Base-by-base conservation (phyloP, 2,113 vertebrate species). In the Tor tambroides region DNA sequence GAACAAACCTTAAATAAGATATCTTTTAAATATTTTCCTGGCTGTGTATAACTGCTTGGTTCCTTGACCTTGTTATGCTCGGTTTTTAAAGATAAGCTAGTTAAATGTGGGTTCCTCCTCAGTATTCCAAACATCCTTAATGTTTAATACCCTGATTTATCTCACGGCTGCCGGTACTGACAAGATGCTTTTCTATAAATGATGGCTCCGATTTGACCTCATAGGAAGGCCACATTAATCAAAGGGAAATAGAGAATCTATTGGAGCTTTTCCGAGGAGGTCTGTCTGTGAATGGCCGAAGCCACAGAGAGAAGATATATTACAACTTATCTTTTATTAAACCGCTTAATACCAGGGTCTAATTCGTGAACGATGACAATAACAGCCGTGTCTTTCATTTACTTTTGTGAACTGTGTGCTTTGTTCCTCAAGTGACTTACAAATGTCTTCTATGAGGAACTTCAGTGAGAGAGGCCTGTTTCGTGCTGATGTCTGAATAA, bases 201-300 rank as follows among this genome's bases (percentile, higher is more conserved):
- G 41, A 85, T 88, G 65, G 83, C 38, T 87, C 19, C 49, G 30
- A 67, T 87, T 88, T 89, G 89, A 90, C 88, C 88, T 86, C 81
- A 87, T 59, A 85, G 69, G 69, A 71, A 63, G 85, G 59, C 89
- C 71, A 30, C 77, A 91, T 89, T 91, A 87, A 90, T 91, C 89
- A 91, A 35, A 61, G 81, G 59, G 77, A 80, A 85, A 49, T 67
- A 59, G 75, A 63, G 82, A 85, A 88, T 86, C 85, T 67, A 41
- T 71, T 69, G 51, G 72, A 51, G 80, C 3, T 59, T 41, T 80
- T 78, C 85, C 8, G 51, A 56, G 69, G 69, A 71, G 35, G 63
- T 79, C 81, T 26, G 26, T 38, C 49, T 82, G 15, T 69, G 26
- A 61, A 72, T 74, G 69, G 69, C 83, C 72, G 8, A 65, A 69